These are phyloP conservation scores for Erannis defoliaria DNA, from an alignment of 2,888 invertebrate species.

Conservation along the genomic window DNA sequence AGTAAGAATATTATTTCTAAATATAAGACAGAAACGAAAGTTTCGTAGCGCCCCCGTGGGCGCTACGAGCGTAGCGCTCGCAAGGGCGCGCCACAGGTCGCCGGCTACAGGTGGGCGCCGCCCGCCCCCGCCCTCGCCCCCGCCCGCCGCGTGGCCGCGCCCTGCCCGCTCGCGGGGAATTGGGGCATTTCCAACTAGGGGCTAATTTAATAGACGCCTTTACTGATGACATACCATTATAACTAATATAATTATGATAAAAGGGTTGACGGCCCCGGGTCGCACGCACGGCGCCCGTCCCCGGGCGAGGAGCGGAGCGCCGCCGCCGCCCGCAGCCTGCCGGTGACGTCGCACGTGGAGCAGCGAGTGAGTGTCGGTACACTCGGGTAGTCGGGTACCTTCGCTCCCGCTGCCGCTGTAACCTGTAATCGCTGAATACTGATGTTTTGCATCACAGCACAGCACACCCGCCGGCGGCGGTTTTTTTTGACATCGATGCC, in stretches of 20 bases:
- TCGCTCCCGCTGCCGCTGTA: constrained; percentile 4
- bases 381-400: too few species aligned
- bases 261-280: constrained; percentile 22
- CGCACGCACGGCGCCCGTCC: too few species aligned
- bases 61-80: constrained; percentile 36
- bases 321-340: too few species aligned
- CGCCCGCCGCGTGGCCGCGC: constrained; percentile 22
- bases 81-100: constrained; percentile 56
- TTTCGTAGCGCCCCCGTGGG: constrained; percentile 13
- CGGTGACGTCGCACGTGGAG: background rate
- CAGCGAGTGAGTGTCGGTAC: background rate
- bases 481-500: too few species aligned
- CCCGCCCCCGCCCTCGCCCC: constrained; percentile 14
- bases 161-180: constrained; percentile 21
- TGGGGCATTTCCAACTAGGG: constrained; percentile 30
- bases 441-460: too few species aligned
- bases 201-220: constrained; percentile 41
- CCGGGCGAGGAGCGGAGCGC: too few species aligned
- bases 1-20: background rate
- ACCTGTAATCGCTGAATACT: too few species aligned
- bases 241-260: constrained; percentile 31
- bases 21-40: background rate
- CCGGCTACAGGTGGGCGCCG: constrained; percentile 55
- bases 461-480: too few species aligned
- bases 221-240: constrained; percentile 32